Conservation (phyloP, 2,888 invertebrate genomes). For the Lingula anatina region DNA sequence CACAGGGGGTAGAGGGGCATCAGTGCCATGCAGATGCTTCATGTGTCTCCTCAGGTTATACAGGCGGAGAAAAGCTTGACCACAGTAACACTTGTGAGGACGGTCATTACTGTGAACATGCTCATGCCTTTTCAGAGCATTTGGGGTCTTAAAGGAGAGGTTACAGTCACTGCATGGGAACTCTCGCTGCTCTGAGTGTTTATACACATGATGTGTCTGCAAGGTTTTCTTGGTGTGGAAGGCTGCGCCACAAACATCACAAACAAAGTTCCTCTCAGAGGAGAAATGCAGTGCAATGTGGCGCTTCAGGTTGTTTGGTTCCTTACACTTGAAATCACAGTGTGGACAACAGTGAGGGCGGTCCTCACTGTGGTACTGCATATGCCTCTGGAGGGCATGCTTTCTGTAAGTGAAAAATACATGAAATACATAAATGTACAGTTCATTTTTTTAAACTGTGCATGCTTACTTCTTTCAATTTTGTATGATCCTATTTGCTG, state of each 20-base stretch:
- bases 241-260: constrained; percentile 49
- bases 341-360: constrained; percentile 36
- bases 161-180: constrained; percentile 37
- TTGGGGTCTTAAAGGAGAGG: constrained; percentile 32
- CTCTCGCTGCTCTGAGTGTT: constrained; percentile 42
- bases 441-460: too few species aligned
- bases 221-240: constrained; percentile 49
- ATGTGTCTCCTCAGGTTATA: constrained; percentile 34
- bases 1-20: constrained; percentile 24
- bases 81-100: constrained; percentile 29
- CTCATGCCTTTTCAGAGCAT: constrained; percentile 22
- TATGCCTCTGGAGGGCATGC: constrained; percentile 37
- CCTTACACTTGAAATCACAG: constrained; percentile 45
- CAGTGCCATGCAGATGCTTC: constrained; percentile 25
- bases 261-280: constrained; percentile 41
- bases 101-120: constrained; percentile 22
- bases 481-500: neutral
- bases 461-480: neutral
- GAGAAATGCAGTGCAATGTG: constrained; percentile 45
- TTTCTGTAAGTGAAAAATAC: constrained; percentile 18
- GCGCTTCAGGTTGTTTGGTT: constrained; percentile 42
- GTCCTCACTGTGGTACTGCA: constrained; percentile 32
- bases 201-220: constrained; percentile 46
- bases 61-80: constrained; percentile 23
- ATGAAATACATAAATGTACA: too few species aligned